Evolutionary conservation across 2,888 invertebrate species (phyloP).

Genomic region (Linnaemya vulpina): DNA sequence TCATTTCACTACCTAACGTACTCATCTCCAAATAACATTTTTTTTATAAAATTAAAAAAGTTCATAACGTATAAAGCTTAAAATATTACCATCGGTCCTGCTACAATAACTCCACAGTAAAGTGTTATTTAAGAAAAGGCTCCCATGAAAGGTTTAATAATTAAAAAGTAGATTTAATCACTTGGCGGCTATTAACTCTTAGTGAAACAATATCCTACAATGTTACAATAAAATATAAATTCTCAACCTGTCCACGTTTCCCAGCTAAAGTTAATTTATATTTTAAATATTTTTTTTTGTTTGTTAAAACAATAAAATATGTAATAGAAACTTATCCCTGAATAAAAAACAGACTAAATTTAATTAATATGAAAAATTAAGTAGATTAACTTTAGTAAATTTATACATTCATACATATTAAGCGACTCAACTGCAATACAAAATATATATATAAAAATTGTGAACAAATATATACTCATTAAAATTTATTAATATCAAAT

Average conservation of each 20-base stretch:
- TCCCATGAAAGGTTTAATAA: no score
- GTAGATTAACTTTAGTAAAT: neutral
- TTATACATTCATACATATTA: neutral
- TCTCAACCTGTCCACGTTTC: neutral
- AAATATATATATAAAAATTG: conserved; percentile 10
- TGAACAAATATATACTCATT: conserved; percentile 1
- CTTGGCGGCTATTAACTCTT: no score
- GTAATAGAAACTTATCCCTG: neutral
- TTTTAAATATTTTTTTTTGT: neutral
- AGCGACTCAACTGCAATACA: conserved; percentile 10
- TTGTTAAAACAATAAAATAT: conserved; percentile 7
- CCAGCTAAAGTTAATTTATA: neutral
- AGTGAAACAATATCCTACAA: no score
- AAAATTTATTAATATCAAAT: conserved; percentile 33
- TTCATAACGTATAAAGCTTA: no score
- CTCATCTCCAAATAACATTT: no score
- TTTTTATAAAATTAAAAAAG: no score
- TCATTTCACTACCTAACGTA: no score
- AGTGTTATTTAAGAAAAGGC: no score
- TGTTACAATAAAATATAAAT: no score
- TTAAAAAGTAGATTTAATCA: no score
- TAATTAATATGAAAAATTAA: conserved; percentile 7
- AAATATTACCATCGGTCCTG: no score
- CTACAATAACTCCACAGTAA: no score
- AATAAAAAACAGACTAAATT: neutral